Conservation (phyloP, 2,888 invertebrate species). For the Drosophila pseudotakahashii region DNA sequence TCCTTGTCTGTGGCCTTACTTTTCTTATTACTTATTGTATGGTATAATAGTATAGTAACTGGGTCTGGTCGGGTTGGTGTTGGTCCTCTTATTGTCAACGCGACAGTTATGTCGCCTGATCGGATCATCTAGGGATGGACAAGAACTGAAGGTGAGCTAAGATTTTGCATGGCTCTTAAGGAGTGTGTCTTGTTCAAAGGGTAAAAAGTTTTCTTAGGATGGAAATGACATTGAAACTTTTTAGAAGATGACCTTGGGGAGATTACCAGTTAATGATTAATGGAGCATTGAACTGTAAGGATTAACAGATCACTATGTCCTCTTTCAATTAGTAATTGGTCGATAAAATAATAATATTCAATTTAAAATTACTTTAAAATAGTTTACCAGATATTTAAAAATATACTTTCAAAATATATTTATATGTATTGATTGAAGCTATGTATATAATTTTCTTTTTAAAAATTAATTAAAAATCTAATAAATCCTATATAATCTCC, state of each 20-base stretch:
- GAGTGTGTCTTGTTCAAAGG: background rate
- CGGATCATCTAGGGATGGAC: conserved; percentile 32
- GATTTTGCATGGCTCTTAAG: background rate
- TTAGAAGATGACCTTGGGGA: background rate
- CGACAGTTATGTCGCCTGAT: conserved; percentile 48
- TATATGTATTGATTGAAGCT: no score
- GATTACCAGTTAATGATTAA: background rate
- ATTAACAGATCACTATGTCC: background rate
- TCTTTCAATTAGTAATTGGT: background rate
- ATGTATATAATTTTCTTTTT: no score
- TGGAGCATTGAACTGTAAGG: background rate
- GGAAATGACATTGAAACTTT: background rate
- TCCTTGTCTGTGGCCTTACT: conserved; percentile 23
- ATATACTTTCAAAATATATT: no score
- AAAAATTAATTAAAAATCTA: no score
- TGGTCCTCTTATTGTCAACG: conserved; percentile 46
- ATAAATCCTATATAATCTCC: background rate
- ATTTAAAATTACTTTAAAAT: background rate
- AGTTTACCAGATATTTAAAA: no score
- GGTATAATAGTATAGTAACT: conserved; percentile 8
- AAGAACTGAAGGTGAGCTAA: conserved; percentile 12
- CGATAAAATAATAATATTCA: background rate
- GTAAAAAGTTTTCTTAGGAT: background rate
- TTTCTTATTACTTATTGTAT: conserved; percentile 61
- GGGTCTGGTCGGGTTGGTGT: conserved; percentile 25